Percentiles rank a stretch among this genome's conserved stretches.
Evolutionary conservation across 2,113 vertebrate genomes (phyloP).

Genomic region (Epinephelus lanceolatus): DNA sequence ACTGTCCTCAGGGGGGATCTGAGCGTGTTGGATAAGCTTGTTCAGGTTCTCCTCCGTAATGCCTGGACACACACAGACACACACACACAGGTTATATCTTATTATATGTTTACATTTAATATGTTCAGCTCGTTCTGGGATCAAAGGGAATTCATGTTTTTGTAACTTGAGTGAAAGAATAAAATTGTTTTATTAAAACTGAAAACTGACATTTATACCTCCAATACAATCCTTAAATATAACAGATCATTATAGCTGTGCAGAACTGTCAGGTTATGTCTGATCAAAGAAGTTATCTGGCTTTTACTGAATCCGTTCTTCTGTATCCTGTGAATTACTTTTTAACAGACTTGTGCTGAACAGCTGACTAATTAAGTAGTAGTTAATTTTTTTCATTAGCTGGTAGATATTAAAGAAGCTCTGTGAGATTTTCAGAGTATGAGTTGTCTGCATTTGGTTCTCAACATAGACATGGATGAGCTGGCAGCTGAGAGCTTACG

Average conservation of each 20-base stretch:
- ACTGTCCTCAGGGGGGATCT: slow-evolving; percentile 98
- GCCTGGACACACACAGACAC: slow-evolving; percentile 81
- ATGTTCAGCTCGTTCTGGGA: slow-evolving; percentile 1
- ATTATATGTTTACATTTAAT: slow-evolving; percentile 41
- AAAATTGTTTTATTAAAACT: background rate
- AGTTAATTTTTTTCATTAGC: background rate
- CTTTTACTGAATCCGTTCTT: background rate
- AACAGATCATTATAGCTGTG: background rate
- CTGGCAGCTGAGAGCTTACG: too few species aligned
- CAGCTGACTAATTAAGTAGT: background rate
- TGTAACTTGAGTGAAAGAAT: background rate
- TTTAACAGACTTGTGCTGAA: background rate
- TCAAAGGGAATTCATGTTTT: background rate
- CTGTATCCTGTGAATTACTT: background rate
- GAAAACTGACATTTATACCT: background rate
- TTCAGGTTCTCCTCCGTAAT: slow-evolving; percentile 99
- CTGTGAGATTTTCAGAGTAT: too few species aligned
- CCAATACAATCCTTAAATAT: background rate
- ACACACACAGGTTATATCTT: slow-evolving; percentile 28
- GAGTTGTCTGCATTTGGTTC: too few species aligned
- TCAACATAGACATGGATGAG: too few species aligned
- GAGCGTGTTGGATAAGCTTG: slow-evolving; percentile 98
- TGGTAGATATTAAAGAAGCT: background rate
- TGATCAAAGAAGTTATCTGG: background rate
- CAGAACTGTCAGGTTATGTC: background rate